A percentile compares a stretch with the other conserved stretches of the same genome.
Evolutionary conservation across 2,888 invertebrate species (phyloP).

Genomic region (Dryococelus australis): DNA sequence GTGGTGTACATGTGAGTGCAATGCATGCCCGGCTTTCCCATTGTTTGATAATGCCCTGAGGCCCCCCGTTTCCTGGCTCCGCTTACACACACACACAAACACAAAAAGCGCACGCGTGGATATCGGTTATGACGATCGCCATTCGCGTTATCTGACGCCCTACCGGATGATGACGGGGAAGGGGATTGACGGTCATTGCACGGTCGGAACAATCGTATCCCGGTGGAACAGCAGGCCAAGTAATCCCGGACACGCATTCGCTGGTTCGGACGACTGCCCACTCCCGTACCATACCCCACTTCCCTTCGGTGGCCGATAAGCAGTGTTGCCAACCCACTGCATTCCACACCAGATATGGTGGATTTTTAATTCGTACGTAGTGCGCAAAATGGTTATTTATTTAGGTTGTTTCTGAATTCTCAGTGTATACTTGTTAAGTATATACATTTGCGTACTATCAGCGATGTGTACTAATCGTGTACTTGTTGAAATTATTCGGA

Average conservation of each 20-base stretch:
- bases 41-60: neutral
- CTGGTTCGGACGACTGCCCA: neutral
- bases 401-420: no score
- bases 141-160: neutral
- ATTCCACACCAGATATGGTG: no score
- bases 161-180: neutral
- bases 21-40: neutral
- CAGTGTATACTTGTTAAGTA: no score
- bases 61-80: neutral
- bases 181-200: neutral
- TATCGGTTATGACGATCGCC: conserved; percentile 6
- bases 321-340: no score
- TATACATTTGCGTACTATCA: no score
- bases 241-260: neutral
- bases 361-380: no score
- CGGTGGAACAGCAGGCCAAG: no score
- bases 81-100: neutral
- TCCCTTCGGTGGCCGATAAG: neutral
- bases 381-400: no score
- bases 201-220: neutral
- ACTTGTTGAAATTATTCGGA: no score
- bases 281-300: neutral
- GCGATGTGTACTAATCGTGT: no score
- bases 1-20: neutral
- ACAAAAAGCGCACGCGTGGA: neutral